Evolutionary conservation across 2,797 vertebrate genomes (phyloP).

Genomic region (Ispidina lecontei): DNA sequence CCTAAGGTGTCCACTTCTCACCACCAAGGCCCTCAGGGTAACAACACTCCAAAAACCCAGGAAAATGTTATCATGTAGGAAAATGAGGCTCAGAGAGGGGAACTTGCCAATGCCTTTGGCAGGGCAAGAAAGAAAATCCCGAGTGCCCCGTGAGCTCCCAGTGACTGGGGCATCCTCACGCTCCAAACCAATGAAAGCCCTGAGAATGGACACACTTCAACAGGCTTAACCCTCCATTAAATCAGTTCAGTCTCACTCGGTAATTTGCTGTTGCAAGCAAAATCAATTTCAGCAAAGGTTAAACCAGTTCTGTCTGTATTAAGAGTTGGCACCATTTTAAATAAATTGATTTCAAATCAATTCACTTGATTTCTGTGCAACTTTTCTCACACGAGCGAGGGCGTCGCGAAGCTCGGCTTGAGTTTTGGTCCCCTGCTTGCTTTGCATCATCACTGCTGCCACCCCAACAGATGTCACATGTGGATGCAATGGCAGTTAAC

Average conservation of each 20-base stretch:
- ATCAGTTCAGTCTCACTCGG: conserved; percentile 46
- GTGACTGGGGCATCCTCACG: neutral
- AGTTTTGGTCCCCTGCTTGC: fast-evolving
- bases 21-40: neutral
- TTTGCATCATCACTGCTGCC: neutral
- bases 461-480: neutral
- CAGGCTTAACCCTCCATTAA: conserved; percentile 55
- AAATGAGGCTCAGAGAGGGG: neutral
- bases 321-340: conserved; percentile 11
- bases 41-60: neutral
- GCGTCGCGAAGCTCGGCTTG: fast-evolving
- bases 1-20: neutral
- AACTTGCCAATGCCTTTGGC: neutral
- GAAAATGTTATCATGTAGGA: neutral
- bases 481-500: neutral
- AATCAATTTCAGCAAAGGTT: conserved; percentile 67
- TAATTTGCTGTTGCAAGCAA: conserved; percentile 40
- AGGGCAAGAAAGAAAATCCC: neutral
- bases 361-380: conserved; percentile 23
- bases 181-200: conserved; percentile 36
- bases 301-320: conserved; percentile 14
- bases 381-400: neutral
- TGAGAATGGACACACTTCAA: neutral
- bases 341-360: conserved; percentile 62
- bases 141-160: neutral